Evolutionary conservation across 2,113 vertebrate genomes (phyloP), one percentile per base, ranked within the genome.

Genomic region (Monopterus albus): DNA sequence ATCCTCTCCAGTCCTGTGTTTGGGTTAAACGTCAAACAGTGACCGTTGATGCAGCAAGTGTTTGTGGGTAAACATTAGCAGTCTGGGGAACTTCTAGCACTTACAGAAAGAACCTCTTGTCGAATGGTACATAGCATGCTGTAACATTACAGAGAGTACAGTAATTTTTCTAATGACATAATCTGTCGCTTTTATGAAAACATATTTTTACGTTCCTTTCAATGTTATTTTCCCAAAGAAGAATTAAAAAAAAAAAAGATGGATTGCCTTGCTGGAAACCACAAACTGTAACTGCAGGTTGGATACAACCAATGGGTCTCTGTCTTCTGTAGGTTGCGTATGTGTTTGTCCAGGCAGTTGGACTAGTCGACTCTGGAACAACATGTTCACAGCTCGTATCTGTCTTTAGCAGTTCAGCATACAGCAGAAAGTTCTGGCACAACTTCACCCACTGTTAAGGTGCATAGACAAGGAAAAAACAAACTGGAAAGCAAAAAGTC

Each of bases 61-160:
- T 90, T 92, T 90, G 87, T 93, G 84, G 85, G 68, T 84, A 93
- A 93, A 92, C 86, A 91, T 51, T 38, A 67, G 65, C 67, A 31
- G 59, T 79, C 67, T 81, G 74, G 60, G 82, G 69, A 72, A 86
- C 83, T 74, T 78, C 89, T 85, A 89, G n/a, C n/a, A n/a, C n/a
- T n/a, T n/a, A 88, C 87, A 69, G 51, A 67, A 51, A 79, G 68
- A 85, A 81, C 72, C 61, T 66, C 81, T n/a, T n/a, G n/a, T n/a
- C n/a, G n/a, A n/a, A n/a, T n/a, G n/a, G n/a, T n/a, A n/a, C n/a
- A n/a, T n/a, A n/a, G n/a, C n/a, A n/a, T n/a, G n/a, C n/a, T n/a
- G n/a, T n/a, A n/a, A n/a, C n/a, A n/a, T n/a, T n/a, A n/a, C n/a
- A n/a, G n/a, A 53, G 59, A 66, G 60, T 13, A 38, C 23, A 35